phyloP scores from a whole-genome alignment of 2,113 vertebrate genomes.

The Cnemophilus loriae region DNA sequence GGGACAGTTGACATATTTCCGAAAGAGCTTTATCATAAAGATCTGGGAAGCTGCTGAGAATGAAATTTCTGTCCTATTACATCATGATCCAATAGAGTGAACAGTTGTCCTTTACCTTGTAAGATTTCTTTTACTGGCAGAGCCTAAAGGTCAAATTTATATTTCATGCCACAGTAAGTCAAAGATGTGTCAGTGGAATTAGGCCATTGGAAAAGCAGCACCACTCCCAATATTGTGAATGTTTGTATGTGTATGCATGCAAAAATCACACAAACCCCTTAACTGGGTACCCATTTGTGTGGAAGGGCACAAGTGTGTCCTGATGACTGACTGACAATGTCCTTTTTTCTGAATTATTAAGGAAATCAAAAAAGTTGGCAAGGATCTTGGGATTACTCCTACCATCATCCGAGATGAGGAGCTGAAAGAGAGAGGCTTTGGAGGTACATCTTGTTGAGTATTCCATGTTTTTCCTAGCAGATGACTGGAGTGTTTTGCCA shows the following conservation, averaged over 20 bases:
- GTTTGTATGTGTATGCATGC: background rate
- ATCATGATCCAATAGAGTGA: background rate
- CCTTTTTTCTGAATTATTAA: slow-evolving; percentile 57
- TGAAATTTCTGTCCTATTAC: background rate
- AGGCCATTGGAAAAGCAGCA: background rate
- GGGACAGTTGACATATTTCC: background rate
- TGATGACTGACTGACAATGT: background rate
- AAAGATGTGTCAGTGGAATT: background rate
- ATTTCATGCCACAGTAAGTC: background rate
- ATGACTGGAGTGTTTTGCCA: background rate
- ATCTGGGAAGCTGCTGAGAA: background rate
- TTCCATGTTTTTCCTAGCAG: background rate
- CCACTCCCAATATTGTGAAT: background rate
- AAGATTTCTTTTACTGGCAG: background rate
- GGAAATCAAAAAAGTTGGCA: slow-evolving; percentile 91
- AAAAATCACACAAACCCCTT: background rate
- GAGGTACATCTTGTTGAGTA: slow-evolving; percentile 75
- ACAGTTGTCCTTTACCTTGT: background rate
- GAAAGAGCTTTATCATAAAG: background rate
- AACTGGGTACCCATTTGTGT: background rate
- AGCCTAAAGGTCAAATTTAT: slow-evolving; percentile 13
- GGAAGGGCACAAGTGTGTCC: background rate
- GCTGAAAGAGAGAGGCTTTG: slow-evolving; percentile 89
- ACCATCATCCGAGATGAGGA: slow-evolving; percentile 89
- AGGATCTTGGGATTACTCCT: slow-evolving; percentile 85